Evolutionary conservation across 2,113 vertebrate species (phyloP).

Genomic region (Pseudorectes ferrugineus): DNA sequence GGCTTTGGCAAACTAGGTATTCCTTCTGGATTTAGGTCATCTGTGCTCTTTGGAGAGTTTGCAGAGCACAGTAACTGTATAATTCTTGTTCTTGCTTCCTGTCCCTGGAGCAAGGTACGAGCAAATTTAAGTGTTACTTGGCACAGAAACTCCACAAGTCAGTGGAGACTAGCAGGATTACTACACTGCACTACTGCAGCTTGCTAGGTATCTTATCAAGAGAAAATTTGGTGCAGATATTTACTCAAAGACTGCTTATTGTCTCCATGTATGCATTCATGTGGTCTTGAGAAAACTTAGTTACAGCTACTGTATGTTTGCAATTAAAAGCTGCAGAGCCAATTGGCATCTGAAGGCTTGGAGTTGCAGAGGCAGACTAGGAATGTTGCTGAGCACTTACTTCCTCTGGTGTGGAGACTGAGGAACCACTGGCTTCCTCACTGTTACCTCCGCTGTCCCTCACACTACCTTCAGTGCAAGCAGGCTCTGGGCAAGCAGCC

Average conservation of each 20-base stretch:
- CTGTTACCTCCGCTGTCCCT: constrained; percentile 70
- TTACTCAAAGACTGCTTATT: background rate
- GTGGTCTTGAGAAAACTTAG: background rate
- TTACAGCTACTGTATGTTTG: background rate
- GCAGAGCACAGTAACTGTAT: background rate
- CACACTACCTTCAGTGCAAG: background rate
- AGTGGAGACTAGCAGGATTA: background rate
- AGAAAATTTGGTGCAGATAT: background rate
- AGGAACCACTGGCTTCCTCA: constrained; percentile 72
- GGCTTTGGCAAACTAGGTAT: background rate
- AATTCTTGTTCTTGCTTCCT: background rate
- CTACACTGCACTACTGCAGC: background rate
- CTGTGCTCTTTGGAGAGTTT: background rate
- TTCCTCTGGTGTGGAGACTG: constrained; percentile 72
- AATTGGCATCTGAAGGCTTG: background rate
- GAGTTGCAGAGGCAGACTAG: background rate
- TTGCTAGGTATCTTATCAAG: background rate
- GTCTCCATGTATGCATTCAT: background rate
- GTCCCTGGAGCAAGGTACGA: background rate
- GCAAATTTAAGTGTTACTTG: background rate
- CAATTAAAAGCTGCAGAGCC: background rate
- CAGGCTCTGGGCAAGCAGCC: background rate
- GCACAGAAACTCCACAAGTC: background rate
- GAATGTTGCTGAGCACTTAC: constrained; percentile 54
- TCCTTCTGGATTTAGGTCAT: background rate